Evolutionary conservation across 2,888 invertebrate species (phyloP).

Genomic region (Mamestra brassicae): DNA sequence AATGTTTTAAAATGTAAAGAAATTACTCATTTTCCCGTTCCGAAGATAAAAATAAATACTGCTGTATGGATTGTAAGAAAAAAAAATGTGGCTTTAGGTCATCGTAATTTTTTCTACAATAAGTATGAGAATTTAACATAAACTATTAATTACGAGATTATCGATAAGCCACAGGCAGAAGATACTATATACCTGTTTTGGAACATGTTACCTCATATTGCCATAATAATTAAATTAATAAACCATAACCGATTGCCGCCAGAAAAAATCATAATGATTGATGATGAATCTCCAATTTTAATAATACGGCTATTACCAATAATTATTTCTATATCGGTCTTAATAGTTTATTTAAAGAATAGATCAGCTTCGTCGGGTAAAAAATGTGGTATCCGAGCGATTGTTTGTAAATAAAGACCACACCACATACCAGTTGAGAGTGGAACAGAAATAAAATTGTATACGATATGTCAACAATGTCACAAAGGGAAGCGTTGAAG

Average conservation of each 20-base stretch:
- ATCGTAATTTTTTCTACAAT: slow-evolving; percentile 37
- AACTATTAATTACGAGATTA: slow-evolving; percentile 63
- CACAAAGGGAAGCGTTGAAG: slow-evolving; percentile 48
- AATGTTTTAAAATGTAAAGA: neutral
- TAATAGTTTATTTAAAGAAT: slow-evolving; percentile 21
- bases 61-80: neutral
- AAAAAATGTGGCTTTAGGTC: slow-evolving; percentile 25
- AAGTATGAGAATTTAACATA: slow-evolving; percentile 40
- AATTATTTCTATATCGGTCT: slow-evolving; percentile 23
- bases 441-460: slow-evolving; percentile 41
- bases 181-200: slow-evolving; percentile 45
- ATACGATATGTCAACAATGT: slow-evolving; percentile 36
- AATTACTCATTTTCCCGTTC: neutral
- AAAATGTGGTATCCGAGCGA: slow-evolving; percentile 13
- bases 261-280: slow-evolving; percentile 45
- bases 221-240: slow-evolving; percentile 59
- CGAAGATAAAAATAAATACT: slow-evolving; percentile 15
- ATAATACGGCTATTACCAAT: slow-evolving; percentile 18
- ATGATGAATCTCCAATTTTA: slow-evolving; percentile 39
- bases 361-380: neutral
- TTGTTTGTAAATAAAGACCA: slow-evolving; percentile 45
- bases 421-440: slow-evolving; percentile 32
- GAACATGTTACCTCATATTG: slow-evolving; percentile 47
- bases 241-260: slow-evolving; percentile 37
- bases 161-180: slow-evolving; percentile 57